Conservation (phyloP, 2,797 vertebrate species). For the Tachyglossus aculeatus region DNA sequence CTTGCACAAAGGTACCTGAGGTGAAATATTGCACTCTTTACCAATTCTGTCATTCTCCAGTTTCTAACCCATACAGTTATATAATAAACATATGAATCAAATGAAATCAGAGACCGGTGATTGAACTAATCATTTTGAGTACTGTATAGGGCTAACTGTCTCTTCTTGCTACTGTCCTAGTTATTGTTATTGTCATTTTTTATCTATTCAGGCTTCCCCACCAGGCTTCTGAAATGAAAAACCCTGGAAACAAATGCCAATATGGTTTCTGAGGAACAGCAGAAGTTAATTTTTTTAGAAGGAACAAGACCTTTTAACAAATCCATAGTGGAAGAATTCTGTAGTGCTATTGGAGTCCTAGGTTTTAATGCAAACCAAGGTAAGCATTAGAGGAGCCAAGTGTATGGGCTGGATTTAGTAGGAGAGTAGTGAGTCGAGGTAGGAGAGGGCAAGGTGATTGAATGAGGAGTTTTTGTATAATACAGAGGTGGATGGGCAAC, state of each 20-base stretch:
- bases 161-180: neutral
- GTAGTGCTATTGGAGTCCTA: no score
- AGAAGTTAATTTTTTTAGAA: slow-evolving; percentile 14
- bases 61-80: no score
- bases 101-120: neutral
- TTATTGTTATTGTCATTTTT: slow-evolving; percentile 13
- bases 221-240: slow-evolving; percentile 11
- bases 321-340: no score
- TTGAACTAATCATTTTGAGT: neutral
- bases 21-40: neutral
- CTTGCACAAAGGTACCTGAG: neutral
- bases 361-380: no score
- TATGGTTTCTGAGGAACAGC: neutral
- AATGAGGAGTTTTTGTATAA: no score
- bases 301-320: neutral
- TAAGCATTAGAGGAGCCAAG: no score
- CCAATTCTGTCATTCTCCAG: no score
- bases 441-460: no score
- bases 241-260: neutral
- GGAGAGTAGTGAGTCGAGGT: no score
- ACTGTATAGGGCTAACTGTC: neutral
- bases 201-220: neutral
- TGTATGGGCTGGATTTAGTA: no score
- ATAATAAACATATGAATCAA: no score
- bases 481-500: no score